Base-by-base conservation (phyloP, 2,888 invertebrate genomes). In the Altica lythri region DNA sequence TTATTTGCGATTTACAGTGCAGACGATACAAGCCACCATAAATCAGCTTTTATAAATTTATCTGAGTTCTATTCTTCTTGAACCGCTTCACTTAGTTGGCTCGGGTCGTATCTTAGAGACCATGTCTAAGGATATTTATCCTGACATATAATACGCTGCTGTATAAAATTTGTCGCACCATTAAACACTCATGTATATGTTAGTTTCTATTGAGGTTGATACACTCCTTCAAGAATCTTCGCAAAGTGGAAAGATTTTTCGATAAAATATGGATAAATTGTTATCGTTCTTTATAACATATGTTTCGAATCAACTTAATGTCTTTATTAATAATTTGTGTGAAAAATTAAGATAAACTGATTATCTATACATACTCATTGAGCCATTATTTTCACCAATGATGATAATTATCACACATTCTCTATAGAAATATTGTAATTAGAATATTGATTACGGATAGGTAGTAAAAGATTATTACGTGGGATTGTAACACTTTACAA, bases 151-250 rank as follows among this genome's bases (percentile, higher is more conserved):
- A 74, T 74, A 73, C 70, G 72, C 72, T 70, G 73, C 72, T 70
- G 73, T 73, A 74, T 74, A 73, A 75, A 75, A 76, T 76, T 76
- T 75, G 75, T 74, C 75, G 74, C 71, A 59, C 73, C 76, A 76
- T 76, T 76, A 73, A 75, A 70, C 73, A 71, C 67, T 69, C 70
- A 67, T 72, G 69, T 72, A 67, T 70, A 71, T 70, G 67, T 70
- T 64, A 60, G 61, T 64, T 64, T 63, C 63, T 62, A 61, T 62
- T 60, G 63, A 63, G 61, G 62, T 65, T 67, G 61, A 62, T 62
- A 60, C 58, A 56, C 60, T 57, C 57, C 43, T 49, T 55, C 48
- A 60, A 55, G 59, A 59, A 57, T 54, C 58, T 44, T 37, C 30
- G 34, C 14, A 16, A 55, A 47, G 35, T 29, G 42, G 42, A 17